These are phyloP conservation scores for Palythoa grandiflora DNA, from an alignment of 92 coral and sea anemone genomes.

Conservation along the genomic window DNA sequence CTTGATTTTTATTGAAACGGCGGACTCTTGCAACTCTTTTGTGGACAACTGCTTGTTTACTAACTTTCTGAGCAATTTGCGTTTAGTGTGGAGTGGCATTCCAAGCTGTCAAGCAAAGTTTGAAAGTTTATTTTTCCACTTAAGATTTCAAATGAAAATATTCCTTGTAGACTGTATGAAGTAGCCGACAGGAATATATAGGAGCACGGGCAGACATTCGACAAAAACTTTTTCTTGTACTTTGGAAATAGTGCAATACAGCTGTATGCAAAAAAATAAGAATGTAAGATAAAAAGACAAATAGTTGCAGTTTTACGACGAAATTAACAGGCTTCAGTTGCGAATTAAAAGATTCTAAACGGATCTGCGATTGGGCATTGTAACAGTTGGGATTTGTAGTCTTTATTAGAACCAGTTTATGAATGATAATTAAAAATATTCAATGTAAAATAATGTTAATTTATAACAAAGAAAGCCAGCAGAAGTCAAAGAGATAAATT, in stretches of 20 bases:
- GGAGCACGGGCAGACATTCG: neutral
- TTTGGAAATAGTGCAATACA: neutral
- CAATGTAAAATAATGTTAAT: neutral
- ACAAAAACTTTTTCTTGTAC: neutral
- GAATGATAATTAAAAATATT: constrained; percentile 2
- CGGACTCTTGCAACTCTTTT: constrained; percentile 42
- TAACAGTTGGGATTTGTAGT: neutral
- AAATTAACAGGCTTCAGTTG: constrained; percentile 10
- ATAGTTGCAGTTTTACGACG: neutral
- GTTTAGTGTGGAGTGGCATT: constrained; percentile 58
- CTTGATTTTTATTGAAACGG: constrained; percentile 52
- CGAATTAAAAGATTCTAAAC: neutral
- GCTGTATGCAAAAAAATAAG: constrained; percentile 5
- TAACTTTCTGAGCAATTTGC: neutral
- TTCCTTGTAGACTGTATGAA: neutral
- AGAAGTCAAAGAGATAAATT: constrained; percentile 3
- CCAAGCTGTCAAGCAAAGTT: constrained; percentile 49
- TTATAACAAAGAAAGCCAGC: neutral
- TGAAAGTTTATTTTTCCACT: neutral
- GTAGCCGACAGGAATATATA: constrained; percentile 1
- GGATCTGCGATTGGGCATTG: neutral
- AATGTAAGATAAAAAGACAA: too few species aligned
- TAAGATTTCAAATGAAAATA: neutral
- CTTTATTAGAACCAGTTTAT: neutral
- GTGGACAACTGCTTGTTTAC: neutral